Evolutionary conservation across 2,797 vertebrate species (phyloP).

Genomic region (Anabas testudineus): DNA sequence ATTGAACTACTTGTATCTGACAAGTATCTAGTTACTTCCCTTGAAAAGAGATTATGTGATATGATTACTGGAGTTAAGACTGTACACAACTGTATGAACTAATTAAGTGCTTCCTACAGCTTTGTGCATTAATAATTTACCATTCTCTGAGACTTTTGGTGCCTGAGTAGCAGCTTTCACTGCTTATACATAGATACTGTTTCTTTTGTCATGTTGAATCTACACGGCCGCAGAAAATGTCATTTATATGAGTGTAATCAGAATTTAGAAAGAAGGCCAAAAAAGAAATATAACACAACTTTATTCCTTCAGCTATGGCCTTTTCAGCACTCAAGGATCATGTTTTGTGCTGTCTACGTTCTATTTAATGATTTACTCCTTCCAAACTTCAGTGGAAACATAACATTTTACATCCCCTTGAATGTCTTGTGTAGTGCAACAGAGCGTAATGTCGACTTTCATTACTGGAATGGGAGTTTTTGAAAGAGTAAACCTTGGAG

Average conservation of each 20-base stretch:
- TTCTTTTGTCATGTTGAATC: conserved; percentile 15
- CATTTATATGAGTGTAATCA: conserved; percentile 20
- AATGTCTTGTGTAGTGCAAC: conserved; percentile 49
- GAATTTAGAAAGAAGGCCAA: conserved; percentile 5
- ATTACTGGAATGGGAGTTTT: conserved; percentile 65
- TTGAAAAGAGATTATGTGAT: conserved; percentile 8
- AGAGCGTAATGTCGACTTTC: conserved; percentile 63
- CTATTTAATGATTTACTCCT: conserved; percentile 64
- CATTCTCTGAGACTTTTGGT: conserved; percentile 31
- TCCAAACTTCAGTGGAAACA: conserved; percentile 66
- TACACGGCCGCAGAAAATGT: conserved; percentile 28
- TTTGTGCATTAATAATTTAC: conserved; percentile 56
- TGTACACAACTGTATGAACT: conserved; percentile 13
- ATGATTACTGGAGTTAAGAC: conserved; percentile 12
- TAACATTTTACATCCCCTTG: conserved; percentile 67
- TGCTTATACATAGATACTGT: conserved; percentile 19
- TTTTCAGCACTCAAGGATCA: conserved; percentile 39
- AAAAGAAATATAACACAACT: conserved; percentile 41
- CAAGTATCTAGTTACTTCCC: conserved; percentile 1
- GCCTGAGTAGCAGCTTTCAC: conserved; percentile 27
- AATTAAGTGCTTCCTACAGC: conserved; percentile 51
- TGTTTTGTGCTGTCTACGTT: conserved; percentile 37
- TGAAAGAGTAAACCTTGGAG: conserved; percentile 57
- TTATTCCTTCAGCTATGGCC: conserved; percentile 38
- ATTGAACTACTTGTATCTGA: neutral